These are phyloP conservation scores for Pachypanchax playfairii DNA, from an alignment of 2,113 vertebrate genomes.

Conservation along the genomic window DNA sequence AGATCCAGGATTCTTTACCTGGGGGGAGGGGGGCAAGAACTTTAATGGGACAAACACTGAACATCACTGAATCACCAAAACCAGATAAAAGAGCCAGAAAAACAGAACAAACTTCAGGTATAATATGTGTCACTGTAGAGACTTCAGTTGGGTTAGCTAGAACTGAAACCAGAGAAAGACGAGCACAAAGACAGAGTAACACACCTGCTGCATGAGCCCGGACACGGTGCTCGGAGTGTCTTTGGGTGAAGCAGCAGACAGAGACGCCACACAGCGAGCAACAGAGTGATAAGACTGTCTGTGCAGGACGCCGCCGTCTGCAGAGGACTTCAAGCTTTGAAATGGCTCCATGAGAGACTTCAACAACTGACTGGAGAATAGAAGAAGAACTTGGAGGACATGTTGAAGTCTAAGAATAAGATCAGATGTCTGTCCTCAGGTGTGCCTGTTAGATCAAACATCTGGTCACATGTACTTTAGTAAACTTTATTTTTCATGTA, in stretches of 20 bases:
- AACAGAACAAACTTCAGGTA: no score
- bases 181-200: not conserved
- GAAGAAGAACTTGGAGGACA: not conserved
- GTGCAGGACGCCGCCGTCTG: conserved; percentile 65
- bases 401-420: not conserved
- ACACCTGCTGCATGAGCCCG: conserved; percentile 83
- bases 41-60: not conserved
- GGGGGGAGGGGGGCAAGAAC: not conserved
- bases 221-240: conserved; percentile 79
- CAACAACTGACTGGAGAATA: conserved; percentile 75
- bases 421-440: not conserved
- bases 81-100: not conserved
- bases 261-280: conserved; percentile 87
- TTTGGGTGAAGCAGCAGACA: conserved; percentile 83
- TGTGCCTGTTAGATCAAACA: not conserved
- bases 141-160: not conserved
- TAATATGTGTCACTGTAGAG: no score
- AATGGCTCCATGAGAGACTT: conserved; percentile 83
- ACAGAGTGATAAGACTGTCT: conserved; percentile 87
- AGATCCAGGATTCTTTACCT: conserved; percentile 80
- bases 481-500: not conserved
- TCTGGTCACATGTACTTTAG: not conserved
- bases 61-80: not conserved
- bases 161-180: not conserved
- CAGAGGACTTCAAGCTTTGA: conserved; percentile 45